phyloP scores from a whole-genome alignment of 2,888 invertebrate genomes.

The Chironomus riparius region DNA sequence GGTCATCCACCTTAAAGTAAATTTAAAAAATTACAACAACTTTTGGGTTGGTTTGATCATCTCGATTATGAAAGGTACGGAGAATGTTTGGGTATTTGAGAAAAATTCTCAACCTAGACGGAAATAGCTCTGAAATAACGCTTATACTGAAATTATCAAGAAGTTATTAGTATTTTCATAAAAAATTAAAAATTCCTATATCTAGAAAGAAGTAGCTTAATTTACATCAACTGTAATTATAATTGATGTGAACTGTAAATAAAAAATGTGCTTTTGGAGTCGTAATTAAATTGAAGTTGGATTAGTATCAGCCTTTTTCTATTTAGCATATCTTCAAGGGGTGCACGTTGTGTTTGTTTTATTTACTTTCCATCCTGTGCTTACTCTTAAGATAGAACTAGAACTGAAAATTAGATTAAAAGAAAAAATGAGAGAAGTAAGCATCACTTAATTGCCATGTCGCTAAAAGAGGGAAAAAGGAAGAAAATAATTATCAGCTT shows the following conservation, averaged over 20 bases:
- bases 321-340: background rate
- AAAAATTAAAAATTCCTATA: background rate
- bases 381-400: too few species aligned
- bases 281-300: constrained; percentile 2
- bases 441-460: constrained; percentile 11
- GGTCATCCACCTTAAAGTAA: too few species aligned
- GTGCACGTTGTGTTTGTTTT: background rate
- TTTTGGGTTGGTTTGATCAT: too few species aligned
- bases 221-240: background rate
- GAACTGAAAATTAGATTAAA: background rate
- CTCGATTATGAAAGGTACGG: too few species aligned
- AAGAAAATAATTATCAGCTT: background rate
- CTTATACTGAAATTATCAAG: too few species aligned
- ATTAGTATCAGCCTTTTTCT: background rate
- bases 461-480: background rate
- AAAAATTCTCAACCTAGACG: too few species aligned
- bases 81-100: too few species aligned
- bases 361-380: background rate
- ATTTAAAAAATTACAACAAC: too few species aligned
- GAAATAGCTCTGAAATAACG: too few species aligned
- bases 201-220: background rate
- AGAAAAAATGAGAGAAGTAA: background rate
- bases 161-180: too few species aligned
- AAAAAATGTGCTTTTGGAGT: background rate
- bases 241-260: background rate